Percentiles rank a stretch among this genome's conserved stretches.
These are phyloP conservation scores for Parus major DNA, from an alignment of 2,113 vertebrate genomes.

Conservation along the genomic window DNA sequence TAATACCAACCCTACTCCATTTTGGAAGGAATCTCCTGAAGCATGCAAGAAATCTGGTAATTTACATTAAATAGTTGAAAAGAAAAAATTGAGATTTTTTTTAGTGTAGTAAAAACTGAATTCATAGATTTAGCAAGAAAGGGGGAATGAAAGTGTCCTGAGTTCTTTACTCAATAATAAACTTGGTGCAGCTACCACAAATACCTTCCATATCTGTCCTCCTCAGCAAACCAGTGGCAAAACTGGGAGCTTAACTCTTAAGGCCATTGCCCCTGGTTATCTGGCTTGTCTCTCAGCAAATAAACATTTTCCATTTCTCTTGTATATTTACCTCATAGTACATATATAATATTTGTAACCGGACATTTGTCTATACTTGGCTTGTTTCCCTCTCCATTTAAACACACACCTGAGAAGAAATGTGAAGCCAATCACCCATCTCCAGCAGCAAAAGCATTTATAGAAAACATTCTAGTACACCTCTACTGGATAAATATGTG, in stretches of 20 bases:
- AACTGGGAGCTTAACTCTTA: not conserved
- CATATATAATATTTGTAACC: not conserved
- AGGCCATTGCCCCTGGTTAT: not conserved
- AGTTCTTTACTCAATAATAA: not conserved
- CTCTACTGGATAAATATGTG: not conserved
- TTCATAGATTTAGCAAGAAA: not conserved
- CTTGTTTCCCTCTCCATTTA: not conserved
- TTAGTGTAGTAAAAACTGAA: not conserved
- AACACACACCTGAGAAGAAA: not conserved
- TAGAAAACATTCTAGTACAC: not conserved
- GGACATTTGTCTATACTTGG: not conserved
- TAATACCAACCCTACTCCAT: not conserved
- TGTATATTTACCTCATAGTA: not conserved
- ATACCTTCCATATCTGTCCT: not conserved
- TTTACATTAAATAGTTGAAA: not conserved
- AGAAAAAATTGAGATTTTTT: not conserved
- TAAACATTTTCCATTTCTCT: not conserved
- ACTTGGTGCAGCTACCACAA: not conserved
- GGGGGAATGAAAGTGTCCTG: not conserved
- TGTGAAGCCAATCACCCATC: rapidly evolving
- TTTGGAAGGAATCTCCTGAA: not conserved
- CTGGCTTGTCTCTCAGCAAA: not conserved
- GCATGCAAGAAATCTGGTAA: not conserved
- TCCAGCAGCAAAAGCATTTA: not conserved
- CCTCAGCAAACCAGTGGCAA: not conserved